Percentiles rank a stretch among this genome's conserved stretches.
Conservation (phyloP, 2,888 invertebrate species). For the Listrodromus nycthemerus region DNA sequence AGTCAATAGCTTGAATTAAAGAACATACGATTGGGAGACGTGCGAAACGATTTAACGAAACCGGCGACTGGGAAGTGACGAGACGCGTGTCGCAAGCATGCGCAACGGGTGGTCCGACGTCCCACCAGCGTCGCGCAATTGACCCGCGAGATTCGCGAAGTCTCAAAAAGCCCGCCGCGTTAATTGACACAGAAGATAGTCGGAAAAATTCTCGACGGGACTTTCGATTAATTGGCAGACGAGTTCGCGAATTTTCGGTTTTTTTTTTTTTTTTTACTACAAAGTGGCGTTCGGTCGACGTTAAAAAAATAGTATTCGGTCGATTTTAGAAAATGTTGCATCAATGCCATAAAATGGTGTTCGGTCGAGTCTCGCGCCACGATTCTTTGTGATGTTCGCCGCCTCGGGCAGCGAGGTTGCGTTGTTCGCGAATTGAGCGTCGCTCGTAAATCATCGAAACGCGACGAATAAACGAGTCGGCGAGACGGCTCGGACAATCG, state of each 20-base stretch:
- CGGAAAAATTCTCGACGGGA: constrained; percentile 42
- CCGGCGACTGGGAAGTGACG: background rate
- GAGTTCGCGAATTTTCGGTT: constrained; percentile 21
- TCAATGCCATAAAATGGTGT: too few species aligned
- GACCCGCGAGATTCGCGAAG: constrained; percentile 40
- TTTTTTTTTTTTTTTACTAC: constrained; percentile 25
- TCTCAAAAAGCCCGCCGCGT: constrained; percentile 16
- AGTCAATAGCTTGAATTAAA: too few species aligned
- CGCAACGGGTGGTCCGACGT: constrained; percentile 52
- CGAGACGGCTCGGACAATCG: constrained; percentile 52
- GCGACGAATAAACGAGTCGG: constrained; percentile 46
- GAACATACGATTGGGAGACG: too few species aligned
- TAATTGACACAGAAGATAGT: background rate
- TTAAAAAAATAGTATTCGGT: too few species aligned
- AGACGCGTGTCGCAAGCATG: background rate
- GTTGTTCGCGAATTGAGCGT: constrained; percentile 57
- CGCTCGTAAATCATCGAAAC: constrained; percentile 65
- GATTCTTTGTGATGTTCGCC: constrained; percentile 62
- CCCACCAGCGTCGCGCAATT: constrained; percentile 45
- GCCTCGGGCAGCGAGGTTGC: constrained; percentile 34
- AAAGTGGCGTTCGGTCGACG: too few species aligned
- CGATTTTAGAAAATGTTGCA: too few species aligned
- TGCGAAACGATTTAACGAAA: too few species aligned
- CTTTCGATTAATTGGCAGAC: constrained; percentile 32
- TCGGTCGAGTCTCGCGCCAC: constrained; percentile 47